A percentile compares a stretch with the other conserved stretches of the same genome.
These are phyloP conservation scores for Danaus chrysippus DNA, from an alignment of 2,888 invertebrate species.

Conservation along the genomic window DNA sequence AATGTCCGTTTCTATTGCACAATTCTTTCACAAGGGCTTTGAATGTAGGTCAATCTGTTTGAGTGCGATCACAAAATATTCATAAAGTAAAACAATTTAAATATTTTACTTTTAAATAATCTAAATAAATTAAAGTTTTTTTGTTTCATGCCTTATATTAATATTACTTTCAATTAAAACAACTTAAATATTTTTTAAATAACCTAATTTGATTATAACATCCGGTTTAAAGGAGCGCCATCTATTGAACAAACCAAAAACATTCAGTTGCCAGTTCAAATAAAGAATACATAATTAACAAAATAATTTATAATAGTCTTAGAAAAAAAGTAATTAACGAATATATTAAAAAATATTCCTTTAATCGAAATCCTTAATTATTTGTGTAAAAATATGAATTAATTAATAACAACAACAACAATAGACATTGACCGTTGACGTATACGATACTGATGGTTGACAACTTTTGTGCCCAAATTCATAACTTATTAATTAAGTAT, in stretches of 20 bases:
- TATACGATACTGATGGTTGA: too few relatives aligned
- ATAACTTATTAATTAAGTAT: too few relatives aligned
- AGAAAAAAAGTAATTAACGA: too few relatives aligned
- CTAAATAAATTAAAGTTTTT: background rate
- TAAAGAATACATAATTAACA: too few relatives aligned
- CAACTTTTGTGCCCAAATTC: too few relatives aligned
- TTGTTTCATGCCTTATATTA: conserved; percentile 1
- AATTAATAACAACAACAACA: too few relatives aligned
- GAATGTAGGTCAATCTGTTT: conserved; percentile 78
- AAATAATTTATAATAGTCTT: too few relatives aligned
- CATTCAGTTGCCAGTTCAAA: background rate
- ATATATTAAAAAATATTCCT: too few relatives aligned
- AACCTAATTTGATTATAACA: conserved; percentile 24
- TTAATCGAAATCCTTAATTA: too few relatives aligned
- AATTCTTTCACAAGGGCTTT: conserved; percentile 79
- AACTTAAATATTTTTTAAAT: conserved; percentile 14
- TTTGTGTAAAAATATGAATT: too few relatives aligned
- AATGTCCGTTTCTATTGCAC: conserved; percentile 79
- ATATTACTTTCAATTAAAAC: conserved; percentile 4
- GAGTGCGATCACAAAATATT: conserved; percentile 56
- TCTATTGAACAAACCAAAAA: conserved; percentile 23
- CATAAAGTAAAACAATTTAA: background rate
- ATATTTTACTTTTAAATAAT: conserved; percentile 5
- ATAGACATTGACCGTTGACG: too few relatives aligned
- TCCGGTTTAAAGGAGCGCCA: conserved; percentile 39